Base-by-base conservation (phyloP, 2,113 vertebrate genomes). In the Irena cyanogastra region DNA sequence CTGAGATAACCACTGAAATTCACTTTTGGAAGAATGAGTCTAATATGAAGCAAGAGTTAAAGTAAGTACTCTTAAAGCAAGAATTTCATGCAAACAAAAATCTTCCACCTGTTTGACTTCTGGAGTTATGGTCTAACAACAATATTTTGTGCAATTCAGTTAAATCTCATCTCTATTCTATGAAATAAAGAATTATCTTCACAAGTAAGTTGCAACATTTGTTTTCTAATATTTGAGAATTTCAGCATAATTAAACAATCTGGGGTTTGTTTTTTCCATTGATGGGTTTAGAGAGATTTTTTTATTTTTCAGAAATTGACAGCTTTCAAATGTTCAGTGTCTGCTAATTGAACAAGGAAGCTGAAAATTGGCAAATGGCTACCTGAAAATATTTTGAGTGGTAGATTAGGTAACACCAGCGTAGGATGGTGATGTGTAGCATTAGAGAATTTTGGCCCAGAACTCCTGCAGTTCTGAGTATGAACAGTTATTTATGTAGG, bases 281-380 rank as follows among this genome's bases (percentile, higher is more conserved):
- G 19, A 20, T 69, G 10, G 4, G 2, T 87, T 69, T 69, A 15
- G 3, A 2, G 2, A 22, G 3, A 0, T 4, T 47, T 65, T 39
- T 11, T 41, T 21, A 16, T 41, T 37, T 61, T 41, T 28, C 18
- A 52, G 17, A 39, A 90, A 57, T 4, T 9, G 3, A 50, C 3
- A 0, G 1, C 54, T 69, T 77, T 11, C 10, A 57, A 17, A 41
- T 3, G 13, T 80, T 59, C 8, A 23, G 4, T 44, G 28, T 54
- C 39, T 86, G 7, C 0, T 47, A 66, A 35, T 16, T 63, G 45
- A 75, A 83, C 3, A 91, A 75, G 20, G 20, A 82, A 74, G 56
- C 13, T 22, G 2, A 54, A 57, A 82, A 60, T 39, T 75, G 2
- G 3, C 12, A 56, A 13, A 47, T 39, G 6, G 1, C 7, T 74